phyloP scores from a whole-genome alignment of 2,888 invertebrate species.

The Idaea biselata region DNA sequence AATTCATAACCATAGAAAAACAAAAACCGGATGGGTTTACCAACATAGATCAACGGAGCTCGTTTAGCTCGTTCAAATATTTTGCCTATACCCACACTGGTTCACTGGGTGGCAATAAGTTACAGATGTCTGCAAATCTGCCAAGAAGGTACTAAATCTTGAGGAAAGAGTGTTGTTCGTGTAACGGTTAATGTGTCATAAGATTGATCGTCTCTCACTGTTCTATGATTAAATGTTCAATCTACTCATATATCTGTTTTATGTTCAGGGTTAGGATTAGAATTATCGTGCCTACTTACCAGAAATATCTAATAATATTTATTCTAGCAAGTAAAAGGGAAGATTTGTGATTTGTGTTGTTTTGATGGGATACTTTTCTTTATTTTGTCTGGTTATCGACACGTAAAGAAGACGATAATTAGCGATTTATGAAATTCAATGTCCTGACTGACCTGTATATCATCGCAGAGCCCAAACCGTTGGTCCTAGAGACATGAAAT shows the following conservation, averaged over 20 bases:
- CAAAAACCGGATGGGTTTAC: not conserved
- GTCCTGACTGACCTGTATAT: no score
- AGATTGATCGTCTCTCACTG: constrained; percentile 20
- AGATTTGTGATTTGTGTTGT: no score
- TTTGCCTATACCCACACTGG: constrained; percentile 21
- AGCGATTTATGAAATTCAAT: no score
- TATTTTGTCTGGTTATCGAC: no score
- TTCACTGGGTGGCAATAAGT: constrained; percentile 24
- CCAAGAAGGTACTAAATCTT: constrained; percentile 20
- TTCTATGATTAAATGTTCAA: constrained; percentile 1
- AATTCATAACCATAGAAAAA: no score
- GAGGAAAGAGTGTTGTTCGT: constrained; percentile 16
- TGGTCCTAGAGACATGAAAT: no score
- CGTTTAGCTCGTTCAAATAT: constrained; percentile 18
- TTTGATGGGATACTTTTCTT: no score
- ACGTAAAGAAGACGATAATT: no score
- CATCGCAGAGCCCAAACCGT: no score
- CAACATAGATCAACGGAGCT: not conserved
- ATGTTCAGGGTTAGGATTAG: not conserved
- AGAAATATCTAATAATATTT: not conserved
- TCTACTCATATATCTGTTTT: not conserved
- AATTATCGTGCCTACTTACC: not conserved
- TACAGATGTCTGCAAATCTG: constrained; percentile 27
- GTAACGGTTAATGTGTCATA: constrained; percentile 20
- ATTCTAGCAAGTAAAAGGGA: not conserved